Evolutionary conservation across 92 coral and sea anemone genomes (phyloP), one percentile per base, ranked within the genome.

Genomic region (Bergia puertoricense): DNA sequence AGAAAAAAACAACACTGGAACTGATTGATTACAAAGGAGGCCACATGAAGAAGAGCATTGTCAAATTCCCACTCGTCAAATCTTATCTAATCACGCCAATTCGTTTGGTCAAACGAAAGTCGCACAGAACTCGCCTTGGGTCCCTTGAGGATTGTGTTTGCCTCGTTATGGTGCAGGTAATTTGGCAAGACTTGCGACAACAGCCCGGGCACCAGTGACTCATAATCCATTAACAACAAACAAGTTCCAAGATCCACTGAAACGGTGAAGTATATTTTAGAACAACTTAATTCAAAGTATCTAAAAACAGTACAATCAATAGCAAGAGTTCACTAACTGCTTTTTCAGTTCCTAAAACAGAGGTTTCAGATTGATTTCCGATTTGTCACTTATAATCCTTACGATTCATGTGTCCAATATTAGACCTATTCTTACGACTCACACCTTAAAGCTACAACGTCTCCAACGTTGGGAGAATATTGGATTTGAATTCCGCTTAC

Each of bases 241-340:
- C 95, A 91, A 46, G 93, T 91, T 42, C 94, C 92, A 36, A 93
- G 85, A 88, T 96, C 99, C 66, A 95, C 99, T 96, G 77, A 50
- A 69, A 90, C 8, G 36, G 56, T 80, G 48, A 39, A 46, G 77
- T 16, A 9, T 8, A 18, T 6, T 14, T 30, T 83, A n/a, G 40
- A 68, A 44, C 40, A 81, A 62, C 6, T 65, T 62, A 62, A 13
- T 13, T 48, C 2, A 11, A 57, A 57, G 20, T 10, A 16, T 57
- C 66, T 57, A 6, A 57, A 57, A 57, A 57, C 66, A 57, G 66
- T 57, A 9, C 13, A 57, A 6, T 10, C 66, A 57, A 57, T 10
- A 5, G 51, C 50, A 46, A 30, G 30, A 30, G 30, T 30, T 30
- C 30, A 48, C 54, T 48, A 48, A 48, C 13, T 48, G 54, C 9